Conservation (phyloP, 2,113 vertebrate species). For the Rhegmatorhina hoffmannsi region DNA sequence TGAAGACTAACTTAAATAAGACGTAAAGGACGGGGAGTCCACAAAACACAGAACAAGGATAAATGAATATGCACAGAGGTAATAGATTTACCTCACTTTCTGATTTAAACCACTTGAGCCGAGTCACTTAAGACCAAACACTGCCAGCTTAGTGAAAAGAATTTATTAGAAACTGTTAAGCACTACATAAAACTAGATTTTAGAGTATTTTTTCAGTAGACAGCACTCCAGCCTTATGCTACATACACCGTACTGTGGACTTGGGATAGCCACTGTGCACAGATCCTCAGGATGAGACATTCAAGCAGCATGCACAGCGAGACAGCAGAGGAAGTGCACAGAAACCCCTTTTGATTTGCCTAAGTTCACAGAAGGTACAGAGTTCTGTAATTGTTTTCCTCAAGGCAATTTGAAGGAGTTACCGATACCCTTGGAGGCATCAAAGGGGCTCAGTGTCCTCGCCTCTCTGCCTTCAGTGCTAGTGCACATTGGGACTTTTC, state of each 20-base stretch:
- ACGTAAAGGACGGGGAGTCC: neutral
- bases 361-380: neutral
- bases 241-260: neutral
- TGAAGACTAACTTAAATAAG: neutral
- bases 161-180: constrained; percentile 80
- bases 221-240: constrained; percentile 59
- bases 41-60: neutral
- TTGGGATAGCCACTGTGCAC: constrained; percentile 20
- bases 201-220: constrained; percentile 67
- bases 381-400: neutral
- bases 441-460: neutral
- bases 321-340: neutral
- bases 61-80: rapidly evolving
- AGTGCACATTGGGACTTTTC: neutral
- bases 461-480: neutral
- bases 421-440: neutral
- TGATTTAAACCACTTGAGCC: neutral
- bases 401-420: neutral
- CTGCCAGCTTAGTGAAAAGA: constrained; percentile 66
- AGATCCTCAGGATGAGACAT: neutral
- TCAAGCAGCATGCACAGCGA: constrained; percentile 37
- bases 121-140: constrained; percentile 44
- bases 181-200: constrained; percentile 64
- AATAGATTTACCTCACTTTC: neutral
- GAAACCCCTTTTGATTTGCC: neutral